phyloP scores from a whole-genome alignment of 1,140 invertebrate species.

The Drosophila mauritiana region DNA sequence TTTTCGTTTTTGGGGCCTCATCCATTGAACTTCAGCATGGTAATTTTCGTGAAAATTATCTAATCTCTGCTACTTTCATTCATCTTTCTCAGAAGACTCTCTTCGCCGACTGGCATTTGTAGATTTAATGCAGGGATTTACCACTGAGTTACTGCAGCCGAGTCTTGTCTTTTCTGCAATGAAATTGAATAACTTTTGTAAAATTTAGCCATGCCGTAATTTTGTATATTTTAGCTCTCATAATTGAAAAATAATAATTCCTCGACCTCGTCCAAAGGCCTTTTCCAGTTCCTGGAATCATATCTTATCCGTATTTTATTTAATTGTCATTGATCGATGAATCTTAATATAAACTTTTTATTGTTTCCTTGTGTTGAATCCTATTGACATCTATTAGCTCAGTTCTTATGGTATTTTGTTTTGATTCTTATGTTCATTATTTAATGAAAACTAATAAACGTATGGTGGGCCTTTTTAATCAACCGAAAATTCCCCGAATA shows the following conservation, averaged over 20 bases:
- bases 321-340: constrained; percentile 16
- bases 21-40: neutral
- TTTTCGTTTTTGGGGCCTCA: neutral
- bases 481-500: constrained; percentile 4
- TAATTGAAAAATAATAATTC: no score
- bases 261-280: neutral
- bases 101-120: neutral
- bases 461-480: neutral
- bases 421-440: neutral
- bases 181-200: neutral
- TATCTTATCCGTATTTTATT: constrained; percentile 9
- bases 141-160: neutral
- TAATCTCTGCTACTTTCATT: constrained; percentile 17
- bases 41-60: neutral
- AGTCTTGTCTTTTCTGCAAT: neutral
- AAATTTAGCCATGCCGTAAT: no score
- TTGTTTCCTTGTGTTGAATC: neutral
- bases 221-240: no score
- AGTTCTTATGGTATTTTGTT: neutral
- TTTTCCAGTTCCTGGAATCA: constrained; percentile 12
- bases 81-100: neutral
- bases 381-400: neutral
- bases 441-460: neutral
- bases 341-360: neutral
- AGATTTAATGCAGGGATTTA: neutral